Percentiles rank a stretch among this genome's conserved stretches.
Evolutionary conservation across 2,797 vertebrate genomes (phyloP).

Genomic region (Orestias chungarensis): DNA sequence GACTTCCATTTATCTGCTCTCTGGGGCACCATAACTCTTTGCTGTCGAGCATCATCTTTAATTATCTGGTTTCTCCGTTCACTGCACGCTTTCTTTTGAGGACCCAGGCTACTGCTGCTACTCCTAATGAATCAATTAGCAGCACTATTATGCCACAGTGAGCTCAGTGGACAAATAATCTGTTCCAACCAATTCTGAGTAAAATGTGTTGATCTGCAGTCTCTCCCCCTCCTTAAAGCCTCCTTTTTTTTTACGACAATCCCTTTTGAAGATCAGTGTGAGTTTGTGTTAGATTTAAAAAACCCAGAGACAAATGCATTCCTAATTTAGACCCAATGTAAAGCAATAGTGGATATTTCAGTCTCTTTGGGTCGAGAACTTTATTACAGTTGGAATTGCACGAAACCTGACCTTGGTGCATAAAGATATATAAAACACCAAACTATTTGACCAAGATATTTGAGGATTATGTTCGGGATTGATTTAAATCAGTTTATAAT

Average conservation of each 20-base stretch:
- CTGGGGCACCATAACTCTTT: background rate
- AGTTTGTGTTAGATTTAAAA: conserved; percentile 2
- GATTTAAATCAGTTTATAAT: background rate
- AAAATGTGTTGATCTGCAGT: background rate
- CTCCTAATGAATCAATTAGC: conserved; percentile 53
- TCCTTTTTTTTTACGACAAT: background rate
- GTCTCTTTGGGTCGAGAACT: background rate
- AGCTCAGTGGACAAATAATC: conserved; percentile 40
- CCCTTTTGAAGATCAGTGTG: background rate
- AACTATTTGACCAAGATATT: background rate
- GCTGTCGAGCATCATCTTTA: background rate
- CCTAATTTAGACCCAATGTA: conserved; percentile 1
- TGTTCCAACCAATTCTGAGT: conserved; percentile 48
- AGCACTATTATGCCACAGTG: conserved; percentile 32
- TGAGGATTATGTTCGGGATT: background rate
- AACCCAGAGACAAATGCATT: background rate
- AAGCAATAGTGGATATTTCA: background rate
- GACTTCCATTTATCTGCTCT: conserved; percentile 6
- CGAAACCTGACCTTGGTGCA: background rate
- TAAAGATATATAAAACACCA: background rate
- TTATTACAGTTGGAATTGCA: background rate
- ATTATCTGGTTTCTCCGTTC: background rate
- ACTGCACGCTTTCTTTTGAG: conserved; percentile 4
- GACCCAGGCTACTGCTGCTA: conserved; percentile 18
- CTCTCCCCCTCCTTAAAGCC: background rate